Evolutionary conservation across 2,888 invertebrate genomes (phyloP).

Genomic region (Tetragonisca angustula): DNA sequence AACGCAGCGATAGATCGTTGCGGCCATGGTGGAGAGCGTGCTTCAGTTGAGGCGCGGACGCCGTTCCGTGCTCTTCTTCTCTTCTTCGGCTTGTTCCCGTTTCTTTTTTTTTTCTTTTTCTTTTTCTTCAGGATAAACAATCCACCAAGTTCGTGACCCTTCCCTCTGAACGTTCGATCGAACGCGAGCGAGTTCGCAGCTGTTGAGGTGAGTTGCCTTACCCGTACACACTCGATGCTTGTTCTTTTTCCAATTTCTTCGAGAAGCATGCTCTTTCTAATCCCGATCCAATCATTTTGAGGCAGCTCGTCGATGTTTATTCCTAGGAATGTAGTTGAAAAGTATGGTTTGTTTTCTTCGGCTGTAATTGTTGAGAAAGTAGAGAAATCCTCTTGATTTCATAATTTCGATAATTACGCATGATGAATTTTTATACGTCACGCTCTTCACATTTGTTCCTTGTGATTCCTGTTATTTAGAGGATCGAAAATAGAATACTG

Average conservation of each 20-base stretch:
- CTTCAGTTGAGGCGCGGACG: conserved; percentile 52
- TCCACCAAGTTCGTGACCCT: not conserved
- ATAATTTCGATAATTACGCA: too few relatives aligned
- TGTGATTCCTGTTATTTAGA: not conserved
- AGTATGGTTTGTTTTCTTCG: too few relatives aligned
- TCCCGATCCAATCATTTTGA: too few relatives aligned
- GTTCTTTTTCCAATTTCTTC: not conserved
- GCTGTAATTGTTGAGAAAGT: too few relatives aligned
- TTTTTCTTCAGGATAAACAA: not conserved
- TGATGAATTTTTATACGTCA: too few relatives aligned
- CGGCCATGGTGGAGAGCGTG: conserved; percentile 18
- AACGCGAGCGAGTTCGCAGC: not conserved
- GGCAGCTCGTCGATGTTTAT: too few relatives aligned
- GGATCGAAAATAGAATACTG: not conserved
- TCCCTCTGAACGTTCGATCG: not conserved
- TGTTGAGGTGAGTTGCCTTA: conserved; percentile 32
- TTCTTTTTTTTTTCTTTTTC: too few relatives aligned
- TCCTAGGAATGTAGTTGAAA: too few relatives aligned
- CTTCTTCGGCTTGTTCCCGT: not conserved
- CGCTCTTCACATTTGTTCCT: too few relatives aligned
- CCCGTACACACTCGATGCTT: not conserved
- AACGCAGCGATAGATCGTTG: conserved; percentile 52
- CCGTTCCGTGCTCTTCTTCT: conserved; percentile 41
- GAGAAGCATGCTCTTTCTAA: too few relatives aligned
- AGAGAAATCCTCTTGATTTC: too few relatives aligned